Base-by-base conservation (phyloP, 2,113 vertebrate genomes). In the Elephantulus edwardii region DNA sequence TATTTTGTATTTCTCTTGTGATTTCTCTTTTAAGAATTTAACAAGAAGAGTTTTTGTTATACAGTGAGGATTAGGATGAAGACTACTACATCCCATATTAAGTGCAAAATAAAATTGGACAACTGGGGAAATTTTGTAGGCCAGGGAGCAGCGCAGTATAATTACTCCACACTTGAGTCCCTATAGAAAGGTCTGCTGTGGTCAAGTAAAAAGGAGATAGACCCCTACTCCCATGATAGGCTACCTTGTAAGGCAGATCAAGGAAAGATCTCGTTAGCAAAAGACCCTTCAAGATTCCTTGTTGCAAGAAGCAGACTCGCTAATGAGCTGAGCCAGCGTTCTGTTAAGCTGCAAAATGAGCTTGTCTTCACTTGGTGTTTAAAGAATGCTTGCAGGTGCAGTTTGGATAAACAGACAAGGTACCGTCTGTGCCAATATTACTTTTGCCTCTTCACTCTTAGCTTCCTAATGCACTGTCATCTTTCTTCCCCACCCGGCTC, bases 1-100 rank as follows among this genome's bases (percentile, higher is more conserved):
- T 56, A 6, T 71, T 80, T 46, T 33, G 35, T 35, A 62, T 90
- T 92, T 83, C n/a, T n/a, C n/a, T n/a, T n/a, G n/a, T n/a, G n/a
- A n/a, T n/a, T n/a, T n/a, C n/a, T n/a, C n/a, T n/a, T n/a, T n/a
- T n/a, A n/a, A n/a, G n/a, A n/a, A n/a, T n/a, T n/a, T n/a, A n/a
- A n/a, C n/a, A n/a, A n/a, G n/a, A n/a, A n/a, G n/a, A n/a, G n/a
- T n/a, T n/a, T n/a, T n/a, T n/a, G n/a, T n/a, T n/a, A n/a, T n/a
- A n/a, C n/a, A n/a, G n/a, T n/a, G n/a, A n/a, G n/a, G n/a, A n/a
- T n/a, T n/a, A n/a, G n/a, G n/a, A n/a, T n/a, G n/a, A n/a, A 22
- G 30, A 12, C 35, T 5, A 6, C 78, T 19, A n/a, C 16, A 68
- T 35, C 33, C 14, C 20, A 54, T 6, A 3, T 20, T 33, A 42